Evolutionary conservation across 2,113 vertebrate genomes (phyloP).

Genomic region (Callaeas wilsoni): DNA sequence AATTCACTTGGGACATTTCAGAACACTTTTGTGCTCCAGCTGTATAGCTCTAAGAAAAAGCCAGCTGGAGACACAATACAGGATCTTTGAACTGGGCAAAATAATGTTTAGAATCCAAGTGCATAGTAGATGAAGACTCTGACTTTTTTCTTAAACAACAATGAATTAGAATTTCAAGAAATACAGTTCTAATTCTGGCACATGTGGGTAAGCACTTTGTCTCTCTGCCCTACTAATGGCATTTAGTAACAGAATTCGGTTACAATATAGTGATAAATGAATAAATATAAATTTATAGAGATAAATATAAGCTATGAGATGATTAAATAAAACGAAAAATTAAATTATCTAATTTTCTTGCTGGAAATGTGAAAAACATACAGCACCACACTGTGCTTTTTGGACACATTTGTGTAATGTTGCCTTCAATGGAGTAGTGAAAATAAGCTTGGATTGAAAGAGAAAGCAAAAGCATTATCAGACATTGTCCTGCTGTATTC

Average conservation of each 20-base stretch:
- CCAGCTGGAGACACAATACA: conserved; percentile 9
- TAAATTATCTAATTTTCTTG: background rate
- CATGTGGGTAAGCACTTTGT: background rate
- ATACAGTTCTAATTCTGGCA: background rate
- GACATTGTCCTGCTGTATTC: background rate
- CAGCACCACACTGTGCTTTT: background rate
- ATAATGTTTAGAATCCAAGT: background rate
- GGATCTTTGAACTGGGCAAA: conserved; percentile 13
- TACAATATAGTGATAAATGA: background rate
- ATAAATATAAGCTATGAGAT: background rate
- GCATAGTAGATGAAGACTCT: background rate
- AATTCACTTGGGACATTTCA: conserved; percentile 58
- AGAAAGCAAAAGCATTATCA: background rate
- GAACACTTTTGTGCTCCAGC: conserved; percentile 34
- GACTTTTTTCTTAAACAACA: background rate
- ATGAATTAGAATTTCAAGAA: background rate
- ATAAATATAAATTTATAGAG: background rate
- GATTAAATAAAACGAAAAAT: background rate
- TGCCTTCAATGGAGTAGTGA: background rate
- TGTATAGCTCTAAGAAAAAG: conserved; percentile 35
- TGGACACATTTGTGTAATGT: background rate
- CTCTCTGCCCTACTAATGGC: background rate
- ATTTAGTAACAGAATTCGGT: background rate
- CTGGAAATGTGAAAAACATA: background rate
- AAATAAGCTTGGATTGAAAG: background rate